Base-by-base conservation (phyloP, 2,113 vertebrate genomes). In the Ariopsis seemanni region DNA sequence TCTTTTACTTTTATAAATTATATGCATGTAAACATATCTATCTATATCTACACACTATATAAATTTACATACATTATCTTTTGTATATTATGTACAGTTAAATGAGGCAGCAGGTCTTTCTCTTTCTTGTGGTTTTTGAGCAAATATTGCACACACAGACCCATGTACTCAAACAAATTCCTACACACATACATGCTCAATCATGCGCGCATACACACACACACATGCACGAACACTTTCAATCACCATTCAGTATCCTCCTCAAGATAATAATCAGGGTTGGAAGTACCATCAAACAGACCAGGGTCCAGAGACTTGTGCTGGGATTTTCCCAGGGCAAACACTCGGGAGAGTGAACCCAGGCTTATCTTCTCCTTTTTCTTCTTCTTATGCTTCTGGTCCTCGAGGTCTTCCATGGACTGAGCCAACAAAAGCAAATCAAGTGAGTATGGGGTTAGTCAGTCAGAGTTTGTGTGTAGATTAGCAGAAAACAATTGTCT, bases 221-320 rank as follows among this genome's bases (percentile, higher is more conserved):
- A 42, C 42, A 42, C 42, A 42, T 34, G 34, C 34, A 87, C 69
- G 17, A 7, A 77, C 63, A 62, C 71, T 42, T 81, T 82, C 30
- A 72, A 94, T 95, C 95, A 96, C 95, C 95, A 96, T 95, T 97
- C 94, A 63, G 94, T 95, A 2, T 96, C 96, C 93, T 97, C 96
- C 94, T 97, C 96, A 91, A 97, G 96, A 94, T 97, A 97, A 96
- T 99, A 99, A 96, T 99, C 98, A 62, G 97, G 97, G 89, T 95
- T 94, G 93, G 97, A 95, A 90, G 97, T 99, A 96, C 98, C 98
- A 91, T 99, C 98, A 89, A 99, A 99, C 93, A 99, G 96, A 83
- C 98, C 97, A 0, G 98, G 98, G 91, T 99, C 98, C 74, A 99
- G 95, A 88, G 97, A 98, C 91, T 99, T 99, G 95, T 97, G 97